Evolutionary conservation across 2,888 invertebrate species (phyloP).

Genomic region (Polylopha cassiicola): DNA sequence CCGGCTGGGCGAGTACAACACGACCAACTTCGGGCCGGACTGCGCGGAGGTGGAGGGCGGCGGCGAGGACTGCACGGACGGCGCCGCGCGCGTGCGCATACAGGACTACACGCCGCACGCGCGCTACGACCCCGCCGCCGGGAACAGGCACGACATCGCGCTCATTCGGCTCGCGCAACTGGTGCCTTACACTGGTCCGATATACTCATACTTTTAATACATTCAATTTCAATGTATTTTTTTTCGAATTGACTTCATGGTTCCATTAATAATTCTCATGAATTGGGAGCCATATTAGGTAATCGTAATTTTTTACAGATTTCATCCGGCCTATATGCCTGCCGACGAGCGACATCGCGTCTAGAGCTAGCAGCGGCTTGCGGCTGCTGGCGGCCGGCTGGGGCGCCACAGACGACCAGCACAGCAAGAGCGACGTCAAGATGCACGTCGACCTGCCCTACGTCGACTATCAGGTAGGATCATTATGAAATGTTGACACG

Average conservation of each 20-base stretch:
- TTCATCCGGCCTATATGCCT: slow-evolving; percentile 61
- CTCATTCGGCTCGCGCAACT: slow-evolving; percentile 53
- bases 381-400: slow-evolving; percentile 63
- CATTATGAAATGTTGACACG: too few species aligned
- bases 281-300: too few species aligned
- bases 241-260: too few species aligned
- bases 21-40: slow-evolving; percentile 43
- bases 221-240: too few species aligned
- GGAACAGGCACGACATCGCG: slow-evolving; percentile 59
- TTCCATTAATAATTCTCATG: too few species aligned
- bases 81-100: slow-evolving; percentile 48
- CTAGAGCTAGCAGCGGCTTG: slow-evolving; percentile 23
- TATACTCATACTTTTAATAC: background rate
- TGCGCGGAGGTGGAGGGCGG: slow-evolving; percentile 46
- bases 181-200: slow-evolving; percentile 56
- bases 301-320: slow-evolving; percentile 38
- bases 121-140: slow-evolving; percentile 42
- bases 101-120: slow-evolving; percentile 56
- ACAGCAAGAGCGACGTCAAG: slow-evolving; percentile 35
- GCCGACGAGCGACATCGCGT: slow-evolving; percentile 40
- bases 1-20: slow-evolving; percentile 69
- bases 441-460: slow-evolving; percentile 37
- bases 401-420: slow-evolving; percentile 61
- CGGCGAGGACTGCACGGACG: slow-evolving; percentile 54
- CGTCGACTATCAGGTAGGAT: slow-evolving; percentile 29